A percentile compares a stretch with the other conserved stretches of the same genome.
These are phyloP conservation scores for Riptortus pedestris DNA, from an alignment of 1,140 invertebrate genomes.

Conservation along the genomic window DNA sequence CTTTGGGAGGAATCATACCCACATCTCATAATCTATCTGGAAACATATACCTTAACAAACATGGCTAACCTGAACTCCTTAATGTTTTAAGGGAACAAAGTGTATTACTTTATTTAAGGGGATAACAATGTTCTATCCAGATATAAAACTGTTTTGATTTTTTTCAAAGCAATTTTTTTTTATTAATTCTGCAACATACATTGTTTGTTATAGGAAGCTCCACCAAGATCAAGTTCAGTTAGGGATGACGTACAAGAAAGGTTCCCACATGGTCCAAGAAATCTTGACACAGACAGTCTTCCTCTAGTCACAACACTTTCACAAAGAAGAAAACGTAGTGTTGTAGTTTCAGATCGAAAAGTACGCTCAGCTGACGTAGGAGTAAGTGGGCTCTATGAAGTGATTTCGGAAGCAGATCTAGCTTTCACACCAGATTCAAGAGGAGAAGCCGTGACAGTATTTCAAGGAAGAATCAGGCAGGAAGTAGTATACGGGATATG, in stretches of 20 bases:
- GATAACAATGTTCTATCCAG: too few relatives aligned
- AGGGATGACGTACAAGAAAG: constrained; percentile 50
- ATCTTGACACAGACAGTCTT: constrained; percentile 45
- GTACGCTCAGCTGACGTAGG: constrained; percentile 71
- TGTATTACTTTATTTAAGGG: too few relatives aligned
- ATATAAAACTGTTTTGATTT: too few relatives aligned
- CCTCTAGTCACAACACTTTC: constrained; percentile 32
- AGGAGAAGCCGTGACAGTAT: constrained; percentile 70
- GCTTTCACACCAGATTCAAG: constrained; percentile 75
- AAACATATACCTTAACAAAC: too few relatives aligned
- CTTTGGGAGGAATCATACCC: too few relatives aligned
- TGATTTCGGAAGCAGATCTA: constrained; percentile 83
- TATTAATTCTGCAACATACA: too few relatives aligned
- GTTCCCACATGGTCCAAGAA: constrained; percentile 71
- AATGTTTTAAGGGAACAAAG: too few relatives aligned
- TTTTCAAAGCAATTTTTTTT: too few relatives aligned
- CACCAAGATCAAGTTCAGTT: constrained; percentile 32
- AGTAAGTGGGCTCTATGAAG: constrained; percentile 71
- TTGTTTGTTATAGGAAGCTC: too few relatives aligned
- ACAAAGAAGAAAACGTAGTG: constrained; percentile 47
- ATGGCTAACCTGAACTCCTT: too few relatives aligned
- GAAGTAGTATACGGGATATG: constrained; percentile 87
- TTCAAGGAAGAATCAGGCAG: constrained; percentile 53
- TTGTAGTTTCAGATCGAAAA: constrained; percentile 58
- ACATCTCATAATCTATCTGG: too few relatives aligned